Evolutionary conservation across 53 echinoderm and acorn worm genomes (phyloP), one percentile per base, ranked within the genome.

Genomic region (Stichopus horrens): DNA sequence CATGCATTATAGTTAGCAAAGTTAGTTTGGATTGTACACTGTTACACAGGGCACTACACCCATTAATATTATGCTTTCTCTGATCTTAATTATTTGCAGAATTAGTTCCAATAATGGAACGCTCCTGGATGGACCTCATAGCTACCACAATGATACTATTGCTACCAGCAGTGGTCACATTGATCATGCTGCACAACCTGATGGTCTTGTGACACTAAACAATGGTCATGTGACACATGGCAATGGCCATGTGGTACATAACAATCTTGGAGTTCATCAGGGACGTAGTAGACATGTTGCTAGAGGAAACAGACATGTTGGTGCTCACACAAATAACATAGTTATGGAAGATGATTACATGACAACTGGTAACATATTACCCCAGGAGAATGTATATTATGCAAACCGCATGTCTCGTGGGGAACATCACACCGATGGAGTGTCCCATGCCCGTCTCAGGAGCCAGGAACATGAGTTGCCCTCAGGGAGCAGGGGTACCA

Each of bases 361-460:
- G 75, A 37, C 83, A 63, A 7, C 19, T 58, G 22, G 21, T 63
- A 14, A 23, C 57, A 58, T 55, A 5, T 21, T 22, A 83, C 14
- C 83, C 22, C 58, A 8, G 10, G 58, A 83, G n/a, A 83, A 8
- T 22, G 59, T 83, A 13, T 57, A 63, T 7, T 83, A 59, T 63
- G 83, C 83, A 19, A 63, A 23, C 23, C 83, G 21, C 21, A 83
- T 83, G 83, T 83, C 83, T 8, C 57, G 59, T 37, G 83, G 58
- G 54, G 83, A 83, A 20, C 83, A 21, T 4, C 59, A 83, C 23
- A 37, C 58, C 9, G 83, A 83, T 5, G 59, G 23, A 4, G 57
- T 83, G 21, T 83, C 83, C 14, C 83, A 65, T 6, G 83, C 83
- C 4, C 59, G 16, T n/a, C 23, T 83, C 37, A 83, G 83, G 59